A percentile compares a stretch with the other conserved stretches of the same genome.
Evolutionary conservation across 2,113 vertebrate genomes (phyloP).

Genomic region (Capra hircus): DNA sequence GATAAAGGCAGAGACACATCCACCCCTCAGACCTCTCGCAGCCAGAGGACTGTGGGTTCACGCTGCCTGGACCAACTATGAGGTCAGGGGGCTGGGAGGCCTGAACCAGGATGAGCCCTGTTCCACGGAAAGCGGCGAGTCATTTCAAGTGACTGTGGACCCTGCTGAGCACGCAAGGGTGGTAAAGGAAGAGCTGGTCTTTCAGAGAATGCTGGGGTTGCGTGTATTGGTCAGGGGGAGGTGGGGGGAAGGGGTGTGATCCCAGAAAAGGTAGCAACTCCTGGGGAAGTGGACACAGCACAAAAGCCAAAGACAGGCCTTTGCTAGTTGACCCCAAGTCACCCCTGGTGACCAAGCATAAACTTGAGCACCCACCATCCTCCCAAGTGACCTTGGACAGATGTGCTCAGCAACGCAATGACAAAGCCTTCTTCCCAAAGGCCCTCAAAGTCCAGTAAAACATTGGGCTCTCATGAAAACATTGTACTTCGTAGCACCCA

Average conservation of each 20-base stretch:
- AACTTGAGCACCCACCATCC: neutral
- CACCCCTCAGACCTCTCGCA: neutral
- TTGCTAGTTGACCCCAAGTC: neutral
- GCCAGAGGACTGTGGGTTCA: neutral
- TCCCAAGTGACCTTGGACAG: neutral
- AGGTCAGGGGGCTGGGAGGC: neutral
- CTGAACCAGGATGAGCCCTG: neutral
- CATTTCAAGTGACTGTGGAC: neutral
- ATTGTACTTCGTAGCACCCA: neutral
- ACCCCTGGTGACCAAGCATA: neutral
- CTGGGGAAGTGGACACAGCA: neutral
- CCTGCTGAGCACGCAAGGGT: neutral
- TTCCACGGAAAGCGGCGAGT: fast-evolving
- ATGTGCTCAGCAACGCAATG: neutral
- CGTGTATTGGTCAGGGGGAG: too few relatives aligned
- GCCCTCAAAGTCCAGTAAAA: neutral
- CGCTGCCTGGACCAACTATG: neutral
- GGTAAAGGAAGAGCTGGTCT: neutral
- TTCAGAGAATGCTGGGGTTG: neutral
- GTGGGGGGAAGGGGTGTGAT: neutral
- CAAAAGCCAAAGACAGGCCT: neutral
- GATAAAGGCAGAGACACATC: neutral
- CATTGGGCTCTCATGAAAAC: neutral
- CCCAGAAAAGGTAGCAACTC: neutral
- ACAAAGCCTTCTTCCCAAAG: neutral